phyloP scores from a whole-genome alignment of 35 echinoderm and acorn worm genomes.

The Holothuria glaberrima region DNA sequence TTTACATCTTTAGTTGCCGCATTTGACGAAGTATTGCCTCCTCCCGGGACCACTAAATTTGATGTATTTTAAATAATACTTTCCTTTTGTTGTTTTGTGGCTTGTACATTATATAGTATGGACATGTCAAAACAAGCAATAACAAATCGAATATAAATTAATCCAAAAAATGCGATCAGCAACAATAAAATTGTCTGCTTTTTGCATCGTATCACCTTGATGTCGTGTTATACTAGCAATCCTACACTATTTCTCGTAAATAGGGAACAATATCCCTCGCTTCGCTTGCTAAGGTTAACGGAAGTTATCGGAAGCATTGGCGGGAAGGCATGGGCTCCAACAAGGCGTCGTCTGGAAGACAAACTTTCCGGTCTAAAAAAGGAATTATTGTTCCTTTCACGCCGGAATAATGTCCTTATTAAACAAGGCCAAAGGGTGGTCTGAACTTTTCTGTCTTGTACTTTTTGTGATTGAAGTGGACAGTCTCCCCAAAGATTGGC shows the following conservation, averaged over 20 bases:
- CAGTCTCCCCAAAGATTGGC: too few species aligned
- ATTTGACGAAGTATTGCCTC: too few species aligned
- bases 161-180: slow-evolving; percentile 7
- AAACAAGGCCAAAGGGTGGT: slow-evolving; percentile 53
- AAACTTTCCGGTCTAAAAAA: slow-evolving; percentile 62
- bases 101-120: slow-evolving; percentile 14
- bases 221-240: slow-evolving; percentile 31
- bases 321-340: slow-evolving; percentile 60
- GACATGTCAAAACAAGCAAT: slow-evolving; percentile 45
- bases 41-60: background rate
- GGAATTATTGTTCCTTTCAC: slow-evolving; percentile 56
- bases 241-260: slow-evolving; percentile 24
- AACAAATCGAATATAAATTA: slow-evolving; percentile 12
- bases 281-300: slow-evolving; percentile 52
- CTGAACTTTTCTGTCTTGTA: slow-evolving; percentile 43
- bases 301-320: slow-evolving; percentile 62
- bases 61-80: background rate
- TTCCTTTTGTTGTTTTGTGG: slow-evolving; percentile 15
- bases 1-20: too few species aligned
- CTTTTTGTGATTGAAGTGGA: background rate
- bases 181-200: slow-evolving; percentile 36
- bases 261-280: slow-evolving; percentile 29
- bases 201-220: slow-evolving; percentile 13
- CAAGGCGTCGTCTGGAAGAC: slow-evolving; percentile 62
- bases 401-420: slow-evolving; percentile 63